Evolutionary conservation across 2,888 invertebrate species (phyloP), one percentile per base, ranked within the genome.

Genomic region (Terebella lapidaria): DNA sequence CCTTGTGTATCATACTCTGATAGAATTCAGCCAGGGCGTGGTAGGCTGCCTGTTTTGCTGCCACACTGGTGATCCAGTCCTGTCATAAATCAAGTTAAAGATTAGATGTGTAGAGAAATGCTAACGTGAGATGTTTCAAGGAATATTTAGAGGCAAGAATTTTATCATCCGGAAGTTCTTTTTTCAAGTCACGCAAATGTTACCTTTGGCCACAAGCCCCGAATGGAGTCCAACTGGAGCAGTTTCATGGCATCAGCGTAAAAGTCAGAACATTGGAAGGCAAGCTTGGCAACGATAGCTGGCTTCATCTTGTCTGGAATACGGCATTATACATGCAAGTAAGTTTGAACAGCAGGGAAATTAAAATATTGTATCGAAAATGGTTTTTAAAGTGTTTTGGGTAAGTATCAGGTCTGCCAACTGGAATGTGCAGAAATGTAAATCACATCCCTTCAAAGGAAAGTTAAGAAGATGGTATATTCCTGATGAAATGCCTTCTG

Each of bases 281-380:
- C 91, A 70, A 99, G 85, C 83, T 92, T 95, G 10, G 95, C 94
- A 69, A 95, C 86, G 72, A 94, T 88, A 61, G 86, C 86, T 75
- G 94, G 92, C 81, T 96, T 99, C 95, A 96, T 96, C 71, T 88
- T 88, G 81, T 95, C 94, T 89, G 81, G 22, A n/a, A 49, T 35
- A n/a, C n/a, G n/a, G n/a, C n/a, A n/a, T n/a, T n/a, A n/a, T n/a
- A n/a, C n/a, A n/a, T n/a, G n/a, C n/a, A n/a, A n/a, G n/a, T n/a
- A n/a, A n/a, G n/a, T n/a, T n/a, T n/a, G n/a, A n/a, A n/a, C n/a
- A n/a, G n/a, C n/a, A n/a, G n/a, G n/a, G n/a, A n/a, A n/a, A n/a
- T n/a, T n/a, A n/a, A n/a, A n/a, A n/a, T n/a, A n/a, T n/a, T n/a
- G n/a, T n/a, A n/a, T n/a, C n/a, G n/a, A n/a, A n/a, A n/a, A n/a